These are phyloP conservation scores for Agrypnus murinus DNA, from an alignment of 2,888 invertebrate genomes.

Conservation along the genomic window DNA sequence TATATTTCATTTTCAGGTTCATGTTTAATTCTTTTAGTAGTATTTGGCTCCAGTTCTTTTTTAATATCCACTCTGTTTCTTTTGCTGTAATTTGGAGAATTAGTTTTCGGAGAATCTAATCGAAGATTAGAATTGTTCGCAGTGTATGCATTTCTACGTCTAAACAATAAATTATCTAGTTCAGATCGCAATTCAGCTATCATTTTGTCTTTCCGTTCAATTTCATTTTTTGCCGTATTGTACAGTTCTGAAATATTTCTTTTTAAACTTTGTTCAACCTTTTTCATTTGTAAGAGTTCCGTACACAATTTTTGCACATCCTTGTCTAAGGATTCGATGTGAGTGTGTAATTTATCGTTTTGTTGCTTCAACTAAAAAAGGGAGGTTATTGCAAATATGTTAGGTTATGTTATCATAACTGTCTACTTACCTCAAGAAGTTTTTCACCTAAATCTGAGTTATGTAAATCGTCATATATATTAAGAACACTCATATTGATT, in stretches of 20 bases:
- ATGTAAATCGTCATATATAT: conserved; percentile 70
- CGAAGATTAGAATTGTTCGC: too few relatives aligned
- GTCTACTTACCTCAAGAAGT: conserved; percentile 58
- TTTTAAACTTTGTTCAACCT: conserved; percentile 66
- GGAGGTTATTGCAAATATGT: conserved; percentile 12
- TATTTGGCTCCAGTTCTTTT: neutral
- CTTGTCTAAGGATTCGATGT: conserved; percentile 61
- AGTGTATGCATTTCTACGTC: conserved; percentile 52
- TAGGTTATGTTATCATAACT: neutral
- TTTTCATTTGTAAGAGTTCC: conserved; percentile 62
- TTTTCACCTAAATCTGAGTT: conserved; percentile 61
- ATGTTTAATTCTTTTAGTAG: neutral
- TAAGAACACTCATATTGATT: conserved; percentile 61
- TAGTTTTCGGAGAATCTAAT: too few relatives aligned
- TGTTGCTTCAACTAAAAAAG: conserved; percentile 61
- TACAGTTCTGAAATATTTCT: conserved; percentile 71
- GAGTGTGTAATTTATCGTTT: conserved; percentile 57
- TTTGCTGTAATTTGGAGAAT: too few relatives aligned
- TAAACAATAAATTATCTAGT: conserved; percentile 66
- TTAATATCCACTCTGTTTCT: too few relatives aligned
- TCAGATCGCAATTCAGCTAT: conserved; percentile 70
- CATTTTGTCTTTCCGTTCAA: conserved; percentile 71
- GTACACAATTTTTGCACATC: conserved; percentile 61
- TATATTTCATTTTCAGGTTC: neutral
- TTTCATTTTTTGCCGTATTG: conserved; percentile 72